phyloP scores from a whole-genome alignment of 1,140 invertebrate genomes.

The Proales similis region DNA sequence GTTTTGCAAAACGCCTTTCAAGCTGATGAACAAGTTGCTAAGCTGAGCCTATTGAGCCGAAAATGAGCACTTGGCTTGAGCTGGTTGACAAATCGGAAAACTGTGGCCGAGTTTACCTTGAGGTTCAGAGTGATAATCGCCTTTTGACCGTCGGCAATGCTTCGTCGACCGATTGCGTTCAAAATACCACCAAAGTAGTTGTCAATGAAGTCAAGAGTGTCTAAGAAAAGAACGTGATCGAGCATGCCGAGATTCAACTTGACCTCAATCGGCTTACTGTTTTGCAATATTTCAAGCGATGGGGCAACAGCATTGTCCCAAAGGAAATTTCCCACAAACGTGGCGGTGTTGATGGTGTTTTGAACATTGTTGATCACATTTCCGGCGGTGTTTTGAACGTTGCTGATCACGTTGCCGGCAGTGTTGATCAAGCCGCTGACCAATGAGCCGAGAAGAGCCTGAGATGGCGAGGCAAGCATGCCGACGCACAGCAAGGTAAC shows the following conservation, averaged over 20 bases:
- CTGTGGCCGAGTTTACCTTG: too few relatives aligned
- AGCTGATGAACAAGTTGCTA: too few relatives aligned
- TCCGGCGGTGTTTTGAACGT: not conserved
- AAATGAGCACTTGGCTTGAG: too few relatives aligned
- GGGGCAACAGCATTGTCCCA: constrained; percentile 37
- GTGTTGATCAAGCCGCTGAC: too few relatives aligned
- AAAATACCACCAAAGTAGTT: constrained; percentile 32
- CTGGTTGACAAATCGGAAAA: too few relatives aligned
- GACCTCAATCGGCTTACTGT: not conserved
- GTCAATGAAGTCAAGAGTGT: constrained; percentile 13
- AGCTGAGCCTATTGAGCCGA: too few relatives aligned
- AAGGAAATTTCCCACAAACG: constrained; percentile 24
- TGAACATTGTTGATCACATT: constrained; percentile 11
- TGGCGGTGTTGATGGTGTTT: constrained; percentile 21
- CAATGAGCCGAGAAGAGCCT: too few relatives aligned
- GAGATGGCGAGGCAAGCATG: too few relatives aligned
- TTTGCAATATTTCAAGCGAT: constrained; percentile 31
- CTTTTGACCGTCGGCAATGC: too few relatives aligned
- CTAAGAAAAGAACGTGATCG: not conserved
- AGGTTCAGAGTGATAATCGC: too few relatives aligned
- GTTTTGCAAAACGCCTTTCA: too few relatives aligned
- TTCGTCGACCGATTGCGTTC: constrained; percentile 25
- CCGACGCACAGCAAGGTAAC: too few relatives aligned
- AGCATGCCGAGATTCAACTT: not conserved
- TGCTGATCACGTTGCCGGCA: not conserved